Evolutionary conservation across 1,140 invertebrate species (phyloP).

Genomic region (Leptopilina boulardi): DNA sequence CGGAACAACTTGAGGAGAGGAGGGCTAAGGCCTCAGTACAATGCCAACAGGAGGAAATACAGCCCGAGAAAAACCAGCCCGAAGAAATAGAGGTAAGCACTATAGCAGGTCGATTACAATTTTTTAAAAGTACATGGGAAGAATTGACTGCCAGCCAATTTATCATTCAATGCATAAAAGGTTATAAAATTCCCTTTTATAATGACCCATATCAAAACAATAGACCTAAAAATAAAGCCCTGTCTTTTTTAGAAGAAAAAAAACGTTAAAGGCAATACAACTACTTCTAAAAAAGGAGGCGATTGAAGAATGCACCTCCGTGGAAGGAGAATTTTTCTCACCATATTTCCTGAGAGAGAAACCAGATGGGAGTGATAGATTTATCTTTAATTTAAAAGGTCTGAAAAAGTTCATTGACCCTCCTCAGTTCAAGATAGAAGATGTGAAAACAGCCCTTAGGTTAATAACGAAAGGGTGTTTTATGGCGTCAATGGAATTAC

Average conservation of each 20-base stretch:
- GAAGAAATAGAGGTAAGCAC: slow-evolving; percentile 34
- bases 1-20: neutral
- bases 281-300: slow-evolving; percentile 32
- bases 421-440: slow-evolving; percentile 23
- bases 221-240: neutral
- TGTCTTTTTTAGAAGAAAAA: slow-evolving; percentile 5
- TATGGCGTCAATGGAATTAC: slow-evolving; percentile 25
- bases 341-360: slow-evolving; percentile 36
- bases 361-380: neutral
- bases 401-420: slow-evolving; percentile 33
- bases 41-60: neutral
- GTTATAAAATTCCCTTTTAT: slow-evolving; percentile 39
- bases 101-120: slow-evolving; percentile 34
- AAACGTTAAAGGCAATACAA: slow-evolving; percentile 27
- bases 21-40: slow-evolving; percentile 3
- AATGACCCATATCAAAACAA: neutral
- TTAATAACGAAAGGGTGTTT: slow-evolving; percentile 33
- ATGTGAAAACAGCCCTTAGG: slow-evolving; percentile 31
- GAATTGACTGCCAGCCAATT: slow-evolving; percentile 32
- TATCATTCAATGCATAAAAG: slow-evolving; percentile 35
- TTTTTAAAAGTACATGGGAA: slow-evolving; percentile 26
- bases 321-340: slow-evolving; percentile 11
- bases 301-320: slow-evolving; percentile 25
- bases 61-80: neutral
- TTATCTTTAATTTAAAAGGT: neutral